Evolutionary conservation across 1,140 invertebrate species (phyloP).

Genomic region (Thrips palmi): DNA sequence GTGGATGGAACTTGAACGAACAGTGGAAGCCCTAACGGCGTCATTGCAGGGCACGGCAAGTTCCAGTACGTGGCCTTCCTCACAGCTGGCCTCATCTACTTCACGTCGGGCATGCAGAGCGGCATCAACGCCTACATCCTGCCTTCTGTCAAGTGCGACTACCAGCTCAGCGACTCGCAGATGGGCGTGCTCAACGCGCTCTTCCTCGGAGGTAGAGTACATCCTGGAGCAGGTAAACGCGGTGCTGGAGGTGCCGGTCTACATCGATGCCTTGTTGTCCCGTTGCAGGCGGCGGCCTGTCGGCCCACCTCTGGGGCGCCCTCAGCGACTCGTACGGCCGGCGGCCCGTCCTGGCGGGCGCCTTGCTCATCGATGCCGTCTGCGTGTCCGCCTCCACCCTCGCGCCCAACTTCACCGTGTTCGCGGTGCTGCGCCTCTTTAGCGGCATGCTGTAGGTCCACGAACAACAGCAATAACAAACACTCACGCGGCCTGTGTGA

Average conservation of each 20-base stretch:
- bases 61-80: too few relatives aligned
- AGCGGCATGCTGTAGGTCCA: conserved; percentile 34
- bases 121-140: conserved; percentile 36
- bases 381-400: conserved; percentile 27
- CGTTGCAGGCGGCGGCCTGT: conserved; percentile 29
- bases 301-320: conserved; percentile 41
- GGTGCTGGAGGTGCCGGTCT: too few relatives aligned
- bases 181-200: conserved; percentile 34
- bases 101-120: conserved; percentile 36
- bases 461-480: neutral
- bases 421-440: conserved; percentile 29
- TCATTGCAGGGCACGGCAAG: too few relatives aligned
- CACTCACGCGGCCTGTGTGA: neutral
- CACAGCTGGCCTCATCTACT: conserved; percentile 24
- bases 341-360: conserved; percentile 34
- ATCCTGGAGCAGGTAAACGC: too few relatives aligned
- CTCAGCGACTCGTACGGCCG: conserved; percentile 44
- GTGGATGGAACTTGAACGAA: too few relatives aligned
- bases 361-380: conserved; percentile 37
- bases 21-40: too few relatives aligned
- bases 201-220: conserved; percentile 33
- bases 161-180: conserved; percentile 28
- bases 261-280: too few relatives aligned
- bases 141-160: conserved; percentile 32
- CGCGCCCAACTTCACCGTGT: conserved; percentile 27